Percentiles rank a stretch among this genome's conserved stretches.
phyloP scores from a whole-genome alignment of 2,888 invertebrate species.

The Cheilosia vulpina region DNA sequence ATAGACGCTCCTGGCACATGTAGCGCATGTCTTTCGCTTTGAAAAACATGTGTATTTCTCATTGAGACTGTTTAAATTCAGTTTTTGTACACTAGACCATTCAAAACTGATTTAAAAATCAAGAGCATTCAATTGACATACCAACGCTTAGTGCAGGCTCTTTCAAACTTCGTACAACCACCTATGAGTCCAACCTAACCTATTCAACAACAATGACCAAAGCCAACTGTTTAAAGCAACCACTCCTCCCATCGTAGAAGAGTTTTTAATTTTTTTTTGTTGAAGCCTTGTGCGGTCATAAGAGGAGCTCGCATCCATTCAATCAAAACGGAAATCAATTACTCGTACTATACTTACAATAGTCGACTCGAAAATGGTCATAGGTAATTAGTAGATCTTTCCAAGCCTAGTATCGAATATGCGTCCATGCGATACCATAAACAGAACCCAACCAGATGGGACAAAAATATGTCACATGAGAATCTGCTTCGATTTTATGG shows the following conservation, averaged over 20 bases:
- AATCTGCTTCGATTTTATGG: constrained; percentile 30
- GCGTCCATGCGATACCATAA: constrained; percentile 39
- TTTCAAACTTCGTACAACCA: too few species aligned
- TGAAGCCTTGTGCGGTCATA: constrained; percentile 19
- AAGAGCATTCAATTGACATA: too few species aligned
- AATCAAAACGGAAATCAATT: constrained; percentile 36
- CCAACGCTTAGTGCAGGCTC: too few species aligned
- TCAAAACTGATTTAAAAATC: too few species aligned
- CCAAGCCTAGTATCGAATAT: constrained; percentile 23
- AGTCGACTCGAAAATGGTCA: constrained; percentile 31
- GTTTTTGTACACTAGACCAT: too few species aligned
- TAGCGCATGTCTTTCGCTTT: too few species aligned
- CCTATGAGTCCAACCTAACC: too few species aligned
- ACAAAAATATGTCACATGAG: constrained; percentile 15
- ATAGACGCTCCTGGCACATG: too few species aligned
- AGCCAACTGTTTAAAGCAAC: background rate
- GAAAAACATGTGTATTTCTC: too few species aligned
- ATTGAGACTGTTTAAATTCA: too few species aligned
- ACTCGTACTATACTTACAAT: constrained; percentile 8
- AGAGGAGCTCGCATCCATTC: background rate
- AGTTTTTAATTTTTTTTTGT: background rate
- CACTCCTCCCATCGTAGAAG: background rate
- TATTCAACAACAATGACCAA: background rate
- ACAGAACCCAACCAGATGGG: constrained; percentile 51
- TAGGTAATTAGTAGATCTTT: constrained; percentile 49